Percentiles rank a stretch among this genome's conserved stretches.
Conservation (phyloP, 2,888 invertebrate species). For the Oscheius onirici region DNA sequence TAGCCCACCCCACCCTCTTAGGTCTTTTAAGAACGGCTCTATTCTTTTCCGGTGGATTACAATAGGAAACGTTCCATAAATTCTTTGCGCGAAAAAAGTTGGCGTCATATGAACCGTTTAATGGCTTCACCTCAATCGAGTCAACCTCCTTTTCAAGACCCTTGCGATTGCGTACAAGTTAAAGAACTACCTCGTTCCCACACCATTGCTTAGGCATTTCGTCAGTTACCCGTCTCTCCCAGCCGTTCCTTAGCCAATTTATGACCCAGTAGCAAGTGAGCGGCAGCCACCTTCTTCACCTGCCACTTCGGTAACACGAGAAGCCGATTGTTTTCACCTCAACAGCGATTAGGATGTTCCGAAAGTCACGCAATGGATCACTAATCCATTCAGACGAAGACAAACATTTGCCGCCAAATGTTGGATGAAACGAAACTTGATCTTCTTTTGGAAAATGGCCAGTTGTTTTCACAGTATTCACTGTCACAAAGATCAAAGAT, state of each 20-base stretch:
- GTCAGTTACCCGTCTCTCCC: conserved; percentile 1
- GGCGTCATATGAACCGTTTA: background rate
- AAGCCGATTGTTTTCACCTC: background rate
- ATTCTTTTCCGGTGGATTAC: conserved; percentile 4
- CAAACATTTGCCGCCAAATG: no score
- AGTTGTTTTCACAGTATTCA: no score
- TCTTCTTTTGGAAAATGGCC: no score
- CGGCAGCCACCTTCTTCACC: background rate
- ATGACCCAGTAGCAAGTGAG: background rate
- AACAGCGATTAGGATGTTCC: background rate
- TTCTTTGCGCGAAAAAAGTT: background rate
- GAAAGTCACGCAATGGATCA: background rate
- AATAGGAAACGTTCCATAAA: conserved; percentile 16
- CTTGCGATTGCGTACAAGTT: background rate
- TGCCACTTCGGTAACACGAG: background rate
- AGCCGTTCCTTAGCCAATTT: conserved; percentile 8
- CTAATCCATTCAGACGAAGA: no score
- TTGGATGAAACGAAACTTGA: no score
- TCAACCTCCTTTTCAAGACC: background rate
- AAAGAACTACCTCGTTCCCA: background rate
- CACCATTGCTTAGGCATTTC: background rate
- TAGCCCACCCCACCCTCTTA: background rate
- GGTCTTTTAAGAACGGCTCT: background rate
- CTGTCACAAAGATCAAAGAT: no score
- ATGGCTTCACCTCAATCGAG: background rate